Evolutionary conservation across 1,140 invertebrate species (phyloP).

Genomic region (Tenebrio molitor): DNA sequence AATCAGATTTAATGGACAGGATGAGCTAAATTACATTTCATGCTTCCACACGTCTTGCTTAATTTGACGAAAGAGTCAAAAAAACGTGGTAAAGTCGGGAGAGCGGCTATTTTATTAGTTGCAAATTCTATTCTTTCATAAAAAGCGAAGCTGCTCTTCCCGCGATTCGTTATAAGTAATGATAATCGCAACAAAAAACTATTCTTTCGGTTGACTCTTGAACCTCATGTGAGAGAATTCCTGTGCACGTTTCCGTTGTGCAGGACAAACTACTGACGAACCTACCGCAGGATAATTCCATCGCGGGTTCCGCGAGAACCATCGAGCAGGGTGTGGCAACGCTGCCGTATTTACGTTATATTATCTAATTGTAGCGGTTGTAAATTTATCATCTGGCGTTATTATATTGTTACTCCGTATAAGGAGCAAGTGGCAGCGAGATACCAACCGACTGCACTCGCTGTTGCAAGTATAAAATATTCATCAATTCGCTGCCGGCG

Average conservation of each 20-base stretch:
- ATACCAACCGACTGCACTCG: constrained; percentile 13
- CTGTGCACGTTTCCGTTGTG: too few relatives aligned
- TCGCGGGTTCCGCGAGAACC: neutral
- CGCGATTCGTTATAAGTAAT: constrained; percentile 37
- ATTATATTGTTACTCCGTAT: constrained; percentile 43
- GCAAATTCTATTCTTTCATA: constrained; percentile 21
- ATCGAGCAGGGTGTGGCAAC: neutral
- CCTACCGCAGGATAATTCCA: constrained; percentile 12
- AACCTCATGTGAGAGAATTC: constrained; percentile 8
- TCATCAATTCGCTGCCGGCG: constrained; percentile 20
- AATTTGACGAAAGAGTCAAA: neutral
- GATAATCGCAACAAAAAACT: neutral
- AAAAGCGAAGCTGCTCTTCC: neutral
- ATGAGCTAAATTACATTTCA: constrained; percentile 14
- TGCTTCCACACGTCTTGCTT: neutral
- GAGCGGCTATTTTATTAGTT: constrained; percentile 8
- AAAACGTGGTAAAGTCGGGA: neutral
- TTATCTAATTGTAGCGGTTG: constrained; percentile 40
- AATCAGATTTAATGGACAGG: constrained; percentile 1
- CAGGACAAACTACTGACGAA: too few relatives aligned
- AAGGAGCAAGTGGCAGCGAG: constrained; percentile 15
- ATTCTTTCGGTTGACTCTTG: neutral
- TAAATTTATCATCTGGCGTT: constrained; percentile 37
- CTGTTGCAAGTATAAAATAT: constrained; percentile 38
- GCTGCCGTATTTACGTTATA: constrained; percentile 30